Percentiles rank a stretch among this genome's conserved stretches.
These are phyloP conservation scores for Falco rusticolus DNA, from an alignment of 2,797 vertebrate genomes.

Conservation along the genomic window DNA sequence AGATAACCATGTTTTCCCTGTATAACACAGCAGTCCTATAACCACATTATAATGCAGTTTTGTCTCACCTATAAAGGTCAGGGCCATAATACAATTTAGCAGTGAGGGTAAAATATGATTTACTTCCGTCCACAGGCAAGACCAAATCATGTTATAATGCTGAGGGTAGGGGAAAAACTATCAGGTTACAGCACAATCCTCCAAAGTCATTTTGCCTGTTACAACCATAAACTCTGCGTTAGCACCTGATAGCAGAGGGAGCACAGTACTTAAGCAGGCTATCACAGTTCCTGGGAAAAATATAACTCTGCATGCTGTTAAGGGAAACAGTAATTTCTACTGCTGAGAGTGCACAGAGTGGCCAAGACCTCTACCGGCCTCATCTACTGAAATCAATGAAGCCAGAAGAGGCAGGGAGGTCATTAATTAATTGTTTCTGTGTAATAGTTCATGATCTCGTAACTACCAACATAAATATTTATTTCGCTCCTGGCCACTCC, in stretches of 20 bases:
- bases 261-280: constrained; percentile 59
- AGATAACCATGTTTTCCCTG: constrained; percentile 51
- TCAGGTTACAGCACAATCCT: constrained; percentile 71
- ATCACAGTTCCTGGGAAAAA: constrained; percentile 34
- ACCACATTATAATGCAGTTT: constrained; percentile 60
- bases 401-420: constrained; percentile 1
- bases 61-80: constrained; percentile 70
- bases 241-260: constrained; percentile 59
- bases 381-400: constrained; percentile 12
- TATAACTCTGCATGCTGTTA: neutral
- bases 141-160: constrained; percentile 66
- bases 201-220: constrained; percentile 70
- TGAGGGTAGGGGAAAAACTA: constrained; percentile 57
- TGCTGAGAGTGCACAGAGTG: neutral
- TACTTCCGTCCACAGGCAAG: constrained; percentile 68
- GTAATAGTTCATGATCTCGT: neutral
- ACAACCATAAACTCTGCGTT: constrained; percentile 66
- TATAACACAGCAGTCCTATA: constrained; percentile 53
- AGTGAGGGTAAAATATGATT: constrained; percentile 68
- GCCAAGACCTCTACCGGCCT: neutral
- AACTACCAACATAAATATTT: constrained; percentile 10
- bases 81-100: constrained; percentile 67
- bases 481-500: neutral
- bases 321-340: constrained; percentile 23
- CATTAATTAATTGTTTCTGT: constrained; percentile 25